Evolutionary conservation across 2,888 invertebrate genomes (phyloP), one percentile per base, ranked within the genome.

Genomic region (Subacronicta megacephala): DNA sequence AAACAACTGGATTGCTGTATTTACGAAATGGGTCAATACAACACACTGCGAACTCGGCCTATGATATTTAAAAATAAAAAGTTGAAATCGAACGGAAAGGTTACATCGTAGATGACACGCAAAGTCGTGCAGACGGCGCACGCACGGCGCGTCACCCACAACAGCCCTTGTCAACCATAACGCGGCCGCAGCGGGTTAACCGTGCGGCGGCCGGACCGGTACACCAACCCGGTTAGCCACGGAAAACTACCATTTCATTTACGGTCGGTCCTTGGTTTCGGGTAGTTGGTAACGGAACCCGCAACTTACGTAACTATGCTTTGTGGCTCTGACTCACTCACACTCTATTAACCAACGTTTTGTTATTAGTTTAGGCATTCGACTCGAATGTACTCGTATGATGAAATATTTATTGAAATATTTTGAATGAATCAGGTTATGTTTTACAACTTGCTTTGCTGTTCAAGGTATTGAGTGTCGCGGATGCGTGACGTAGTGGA

Each of bases 221-320:
- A 64, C 65, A 67, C 67, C 67, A 67, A 45, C 62, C 64, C 71
- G 83, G 89, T 84, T 66, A 66, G 65, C 89, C 84, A 76, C 84
- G 91, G 90, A 92, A 92, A 93, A 93, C 92, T 92, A 92, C 90
- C 90, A 91, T 93, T 93, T 90, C 93, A 92, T 93, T 93, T 92
- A 93, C 85, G 92, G 90, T 88, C 83, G 86, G 84, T 87, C 88
- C 87, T 88, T 88, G 90, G 90, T 91, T 92, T 90, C 74, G 87
- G 88, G 88, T 88, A 89, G 90, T 88, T 86, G 83, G 85, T 88
- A 89, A 90, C 89, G 87, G 85, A 84, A 83, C 83, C 90, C 90
- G 78, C 90, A 90, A 90, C 81, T 90, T 90, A 83, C 84, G 87
- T 89, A 92, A 92, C 90, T 90, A 89, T 88, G 88, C 87, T 87